phyloP scores from a whole-genome alignment of 2,797 vertebrate genomes.

The Melanotaenia nigrans region DNA sequence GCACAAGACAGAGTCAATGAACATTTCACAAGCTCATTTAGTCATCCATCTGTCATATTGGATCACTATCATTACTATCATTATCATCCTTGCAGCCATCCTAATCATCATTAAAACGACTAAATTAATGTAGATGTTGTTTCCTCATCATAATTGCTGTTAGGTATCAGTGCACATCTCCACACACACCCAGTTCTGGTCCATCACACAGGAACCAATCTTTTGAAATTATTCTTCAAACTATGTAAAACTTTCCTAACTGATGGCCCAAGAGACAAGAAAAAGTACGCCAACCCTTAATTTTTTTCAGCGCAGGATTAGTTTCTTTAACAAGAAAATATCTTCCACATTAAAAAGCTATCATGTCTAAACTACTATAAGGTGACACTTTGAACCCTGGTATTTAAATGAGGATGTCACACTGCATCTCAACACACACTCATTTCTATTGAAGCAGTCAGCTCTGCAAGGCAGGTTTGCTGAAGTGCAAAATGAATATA shows the following conservation, averaged over 20 bases:
- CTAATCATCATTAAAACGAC: constrained; percentile 17
- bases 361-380: constrained; percentile 32
- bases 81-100: constrained; percentile 16
- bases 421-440: constrained; percentile 24
- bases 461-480: constrained; percentile 56
- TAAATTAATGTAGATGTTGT: constrained; percentile 15
- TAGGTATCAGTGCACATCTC: not conserved
- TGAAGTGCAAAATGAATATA: constrained; percentile 68
- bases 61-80: not conserved
- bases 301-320: not conserved
- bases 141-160: not conserved
- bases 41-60: constrained; percentile 14
- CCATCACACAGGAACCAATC: accelerated
- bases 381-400: constrained; percentile 7
- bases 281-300: not conserved
- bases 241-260: not conserved
- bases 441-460: constrained; percentile 58
- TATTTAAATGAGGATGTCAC: constrained; percentile 44
- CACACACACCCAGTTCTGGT: too few species aligned
- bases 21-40: constrained; percentile 28
- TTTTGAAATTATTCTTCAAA: not conserved
- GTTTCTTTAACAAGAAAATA: constrained; percentile 1
- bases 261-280: not conserved
- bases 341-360: constrained; percentile 21
- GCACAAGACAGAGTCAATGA: constrained; percentile 25